Evolutionary conservation across 2,113 vertebrate genomes (phyloP).

Genomic region (Butastur rufipennis): DNA sequence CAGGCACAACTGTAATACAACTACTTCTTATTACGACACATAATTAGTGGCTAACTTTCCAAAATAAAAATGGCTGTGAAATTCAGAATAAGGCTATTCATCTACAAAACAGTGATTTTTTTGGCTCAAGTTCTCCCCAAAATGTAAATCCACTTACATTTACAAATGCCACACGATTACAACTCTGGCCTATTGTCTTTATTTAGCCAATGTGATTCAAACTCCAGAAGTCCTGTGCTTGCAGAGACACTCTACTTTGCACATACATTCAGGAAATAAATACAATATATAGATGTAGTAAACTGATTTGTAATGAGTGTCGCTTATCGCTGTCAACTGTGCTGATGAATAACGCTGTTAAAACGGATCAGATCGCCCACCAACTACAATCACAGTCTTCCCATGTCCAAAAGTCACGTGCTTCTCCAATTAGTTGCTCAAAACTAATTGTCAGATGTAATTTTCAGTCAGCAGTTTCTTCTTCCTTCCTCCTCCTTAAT

Average conservation of each 20-base stretch:
- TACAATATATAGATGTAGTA: background rate
- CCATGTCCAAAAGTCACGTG: conserved; percentile 13
- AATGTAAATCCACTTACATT: background rate
- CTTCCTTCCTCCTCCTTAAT: background rate
- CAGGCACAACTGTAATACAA: background rate
- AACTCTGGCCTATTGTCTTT: background rate
- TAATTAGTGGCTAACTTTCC: background rate
- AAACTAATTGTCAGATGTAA: conserved; percentile 40
- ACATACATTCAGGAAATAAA: background rate
- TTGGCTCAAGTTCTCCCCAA: background rate
- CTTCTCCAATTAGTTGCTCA: conserved; percentile 23
- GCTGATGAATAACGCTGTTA: background rate
- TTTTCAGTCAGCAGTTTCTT: conserved; percentile 13
- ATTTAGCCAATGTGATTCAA: background rate
- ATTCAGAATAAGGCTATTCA: background rate
- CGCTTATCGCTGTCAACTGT: background rate
- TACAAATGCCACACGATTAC: background rate
- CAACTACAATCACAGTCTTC: background rate
- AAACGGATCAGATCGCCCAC: conserved; percentile 8
- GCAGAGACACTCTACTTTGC: background rate
- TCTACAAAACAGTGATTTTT: background rate
- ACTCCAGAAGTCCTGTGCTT: background rate
- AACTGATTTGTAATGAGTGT: conserved; percentile 15
- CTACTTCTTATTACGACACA: background rate
- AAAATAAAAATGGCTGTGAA: background rate